Base-by-base conservation (phyloP, 2,797 vertebrate genomes). In the Characodon lateralis region DNA sequence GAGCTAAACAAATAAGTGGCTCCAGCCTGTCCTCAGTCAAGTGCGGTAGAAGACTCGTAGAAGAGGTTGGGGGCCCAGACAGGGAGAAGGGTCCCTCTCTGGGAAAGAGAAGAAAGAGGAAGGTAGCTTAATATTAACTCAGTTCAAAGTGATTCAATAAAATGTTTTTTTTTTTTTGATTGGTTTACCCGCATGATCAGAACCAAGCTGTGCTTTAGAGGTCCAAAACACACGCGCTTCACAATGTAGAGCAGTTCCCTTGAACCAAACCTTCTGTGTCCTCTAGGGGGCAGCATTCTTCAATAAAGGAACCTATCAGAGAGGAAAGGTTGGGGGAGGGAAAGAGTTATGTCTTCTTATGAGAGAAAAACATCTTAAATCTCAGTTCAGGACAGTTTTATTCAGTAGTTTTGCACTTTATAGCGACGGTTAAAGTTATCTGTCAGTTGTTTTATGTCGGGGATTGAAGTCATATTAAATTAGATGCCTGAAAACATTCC, bases 1-100 rank as follows among this genome's bases (percentile, higher is more conserved):
- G 89, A 89, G 86, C 93, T 91, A 86, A 93, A 93, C 91, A 94
- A 94, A 94, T 88, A 93, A 80, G 84, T 78, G 92, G 93, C 93
- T 94, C 94, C 93, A 91, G 92, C 39, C 78, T 88, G 93, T 92
- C 91, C 88, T 89, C 87, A 85, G 81, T 92, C 89, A 91, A 94
- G 93, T 92, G 83, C 81, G 76, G 79, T n/a, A n/a, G 48, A 43
- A 66, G 66, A 43, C 35, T 5, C 41, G 70, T 55, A 50, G 50
- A 20, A 9, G 6, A 66, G 48, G 24, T 43, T 55, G 41, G 43
- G 70, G 63, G 63, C 35, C 35, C 35, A 35, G 35, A 35, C 35
- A 39, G 35, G 26, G 28, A 43, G 50, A 28, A 20, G n/a, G 26
- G 69, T 48, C 14, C 26, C 9, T 51, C n/a, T 51, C 7, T 50